A percentile compares a stretch with the other conserved stretches of the same genome.
These are phyloP conservation scores for Lichenostomus cassidix DNA, from an alignment of 2,113 vertebrate species.

Conservation along the genomic window DNA sequence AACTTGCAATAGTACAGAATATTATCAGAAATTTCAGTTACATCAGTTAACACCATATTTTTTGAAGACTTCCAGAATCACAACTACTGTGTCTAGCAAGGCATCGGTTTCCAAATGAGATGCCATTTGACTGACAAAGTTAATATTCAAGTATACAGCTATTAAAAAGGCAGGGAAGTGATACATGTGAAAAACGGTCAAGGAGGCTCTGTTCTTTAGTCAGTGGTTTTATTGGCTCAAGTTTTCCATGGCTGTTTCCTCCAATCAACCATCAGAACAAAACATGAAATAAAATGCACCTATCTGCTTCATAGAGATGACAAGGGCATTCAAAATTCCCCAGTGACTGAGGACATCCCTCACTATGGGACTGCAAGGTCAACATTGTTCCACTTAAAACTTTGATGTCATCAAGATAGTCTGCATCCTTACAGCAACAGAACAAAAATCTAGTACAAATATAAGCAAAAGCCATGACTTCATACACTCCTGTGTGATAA, in stretches of 20 bases:
- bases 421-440: neutral
- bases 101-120: neutral
- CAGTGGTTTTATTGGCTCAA: neutral
- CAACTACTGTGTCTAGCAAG: neutral
- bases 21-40: neutral
- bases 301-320: neutral
- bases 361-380: neutral
- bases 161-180: neutral
- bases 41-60: neutral
- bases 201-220: neutral
- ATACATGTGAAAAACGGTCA: neutral
- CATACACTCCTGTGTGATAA: neutral
- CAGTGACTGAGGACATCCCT: neutral
- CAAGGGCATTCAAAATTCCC: neutral
- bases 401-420: neutral
- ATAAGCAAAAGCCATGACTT: neutral
- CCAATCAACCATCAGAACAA: neutral
- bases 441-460: neutral
- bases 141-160: neutral
- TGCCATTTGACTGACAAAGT: neutral
- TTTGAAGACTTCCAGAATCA: neutral
- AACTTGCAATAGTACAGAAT: neutral
- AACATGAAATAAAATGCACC: neutral
- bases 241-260: neutral
- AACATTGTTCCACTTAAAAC: neutral